phyloP scores from a whole-genome alignment of 2,888 invertebrate species.

The Opisthograptis luteolata region DNA sequence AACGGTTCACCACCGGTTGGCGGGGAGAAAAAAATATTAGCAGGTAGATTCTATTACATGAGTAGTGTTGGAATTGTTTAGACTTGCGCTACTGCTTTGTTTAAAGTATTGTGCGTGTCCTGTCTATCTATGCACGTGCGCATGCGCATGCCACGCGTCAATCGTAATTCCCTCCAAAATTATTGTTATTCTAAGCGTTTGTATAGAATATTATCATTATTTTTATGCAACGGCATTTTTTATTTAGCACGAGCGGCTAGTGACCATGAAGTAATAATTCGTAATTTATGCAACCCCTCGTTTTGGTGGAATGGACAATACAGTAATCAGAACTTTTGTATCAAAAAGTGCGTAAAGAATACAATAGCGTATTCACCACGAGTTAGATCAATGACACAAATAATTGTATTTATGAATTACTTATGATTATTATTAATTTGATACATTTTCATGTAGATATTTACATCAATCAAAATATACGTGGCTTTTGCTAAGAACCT shows the following conservation, averaged over 20 bases:
- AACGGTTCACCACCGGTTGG: too few relatives aligned
- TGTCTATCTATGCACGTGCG: slow-evolving; percentile 24
- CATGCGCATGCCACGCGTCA: slow-evolving; percentile 54
- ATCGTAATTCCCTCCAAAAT: slow-evolving; percentile 45
- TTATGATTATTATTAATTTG: too few relatives aligned
- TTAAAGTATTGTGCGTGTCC: background rate
- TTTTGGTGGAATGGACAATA: slow-evolving; percentile 21
- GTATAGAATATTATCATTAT: slow-evolving; percentile 39
- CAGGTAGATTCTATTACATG: too few relatives aligned
- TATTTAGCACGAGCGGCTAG: slow-evolving; percentile 35
- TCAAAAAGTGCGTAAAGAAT: too few relatives aligned
- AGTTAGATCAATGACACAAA: too few relatives aligned
- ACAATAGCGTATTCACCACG: too few relatives aligned
- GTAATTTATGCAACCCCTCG: slow-evolving; percentile 13
- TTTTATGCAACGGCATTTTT: slow-evolving; percentile 41
- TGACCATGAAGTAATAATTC: slow-evolving; percentile 31
- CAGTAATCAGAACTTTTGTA: slow-evolving; percentile 6
- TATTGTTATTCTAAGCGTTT: slow-evolving; percentile 39
- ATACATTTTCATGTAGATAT: too few relatives aligned
- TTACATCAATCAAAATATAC: too few relatives aligned
- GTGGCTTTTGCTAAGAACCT: too few relatives aligned
- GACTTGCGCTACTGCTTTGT: slow-evolving; percentile 6
- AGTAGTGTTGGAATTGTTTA: background rate
- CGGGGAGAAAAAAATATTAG: too few relatives aligned
- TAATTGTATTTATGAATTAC: too few relatives aligned